Conservation (phyloP, 2,888 invertebrate genomes). For the Drosophila incognita region DNA sequence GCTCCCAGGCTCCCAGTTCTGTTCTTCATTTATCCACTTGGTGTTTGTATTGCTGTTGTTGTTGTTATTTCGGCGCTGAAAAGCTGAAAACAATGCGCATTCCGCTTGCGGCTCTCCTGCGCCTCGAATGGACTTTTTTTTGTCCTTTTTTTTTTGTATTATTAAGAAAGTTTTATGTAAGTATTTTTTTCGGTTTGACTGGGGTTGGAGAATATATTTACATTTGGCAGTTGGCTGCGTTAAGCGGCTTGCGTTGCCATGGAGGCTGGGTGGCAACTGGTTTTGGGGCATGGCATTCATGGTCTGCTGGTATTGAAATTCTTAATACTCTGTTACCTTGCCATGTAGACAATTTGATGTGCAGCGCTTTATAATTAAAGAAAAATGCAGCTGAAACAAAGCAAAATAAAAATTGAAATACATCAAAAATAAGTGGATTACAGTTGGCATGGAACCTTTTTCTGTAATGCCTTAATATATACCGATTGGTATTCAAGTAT, state of each 20-base stretch:
- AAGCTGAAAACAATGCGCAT: conserved; percentile 79
- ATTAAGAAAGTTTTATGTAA: conserved; percentile 76
- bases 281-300: conserved; percentile 15
- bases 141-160: conserved; percentile 59
- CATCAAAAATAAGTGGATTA: conserved; percentile 64
- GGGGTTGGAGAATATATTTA: conserved; percentile 72
- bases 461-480: not conserved
- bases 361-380: conserved; percentile 74
- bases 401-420: conserved; percentile 52
- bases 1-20: conserved; percentile 36
- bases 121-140: conserved; percentile 66
- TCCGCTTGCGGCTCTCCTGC: conserved; percentile 78
- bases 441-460: conserved; percentile 66
- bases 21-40: conserved; percentile 22
- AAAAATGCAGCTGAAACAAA: conserved; percentile 57
- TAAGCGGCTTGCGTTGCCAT: conserved; percentile 78
- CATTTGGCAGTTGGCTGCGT: conserved; percentile 80
- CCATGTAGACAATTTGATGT: conserved; percentile 73
- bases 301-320: conserved; percentile 70
- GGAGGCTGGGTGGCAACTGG: conserved; percentile 30
- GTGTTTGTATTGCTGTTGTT: conserved; percentile 27
- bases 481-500: not conserved
- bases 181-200: conserved; percentile 57
- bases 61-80: conserved; percentile 72
- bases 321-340: conserved; percentile 78